These are phyloP conservation scores for Poecile atricapillus DNA, from an alignment of 2,113 vertebrate species.

Conservation along the genomic window DNA sequence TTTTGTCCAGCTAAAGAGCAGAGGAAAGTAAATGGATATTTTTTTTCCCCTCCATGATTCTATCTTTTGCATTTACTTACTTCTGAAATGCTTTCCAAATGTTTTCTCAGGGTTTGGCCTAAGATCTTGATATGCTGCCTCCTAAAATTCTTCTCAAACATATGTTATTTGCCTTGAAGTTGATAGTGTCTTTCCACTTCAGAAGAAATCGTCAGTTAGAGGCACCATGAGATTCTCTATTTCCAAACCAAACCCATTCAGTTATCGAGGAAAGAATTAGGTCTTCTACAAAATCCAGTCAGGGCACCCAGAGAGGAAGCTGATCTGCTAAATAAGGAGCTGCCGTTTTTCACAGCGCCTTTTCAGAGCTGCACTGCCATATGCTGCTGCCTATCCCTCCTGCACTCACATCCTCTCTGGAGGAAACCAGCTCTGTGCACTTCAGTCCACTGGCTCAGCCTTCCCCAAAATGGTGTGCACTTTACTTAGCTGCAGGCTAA, in stretches of 20 bases:
- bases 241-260: slow-evolving; percentile 6
- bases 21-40: not conserved
- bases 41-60: not conserved
- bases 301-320: not conserved
- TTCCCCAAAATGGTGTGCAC: not conserved
- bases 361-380: not conserved
- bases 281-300: not conserved
- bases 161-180: slow-evolving; percentile 30
- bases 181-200: not conserved
- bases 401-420: not conserved
- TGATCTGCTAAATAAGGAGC: not conserved
- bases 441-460: not conserved
- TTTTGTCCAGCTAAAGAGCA: not conserved
- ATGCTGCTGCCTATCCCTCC: not conserved
- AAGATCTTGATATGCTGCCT: slow-evolving; percentile 10
- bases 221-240: not conserved
- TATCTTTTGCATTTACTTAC: not conserved
- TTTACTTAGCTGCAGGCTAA: not conserved
- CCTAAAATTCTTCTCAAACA: slow-evolving; percentile 16
- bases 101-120: slow-evolving; percentile 3
- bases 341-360: not conserved
- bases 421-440: not conserved
- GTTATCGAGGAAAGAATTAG: not conserved
- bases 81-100: slow-evolving; percentile 27
- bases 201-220: slow-evolving; percentile 2